These are phyloP conservation scores for Hylyphantes graminicola DNA, from an alignment of 1,140 invertebrate genomes.

Conservation along the genomic window DNA sequence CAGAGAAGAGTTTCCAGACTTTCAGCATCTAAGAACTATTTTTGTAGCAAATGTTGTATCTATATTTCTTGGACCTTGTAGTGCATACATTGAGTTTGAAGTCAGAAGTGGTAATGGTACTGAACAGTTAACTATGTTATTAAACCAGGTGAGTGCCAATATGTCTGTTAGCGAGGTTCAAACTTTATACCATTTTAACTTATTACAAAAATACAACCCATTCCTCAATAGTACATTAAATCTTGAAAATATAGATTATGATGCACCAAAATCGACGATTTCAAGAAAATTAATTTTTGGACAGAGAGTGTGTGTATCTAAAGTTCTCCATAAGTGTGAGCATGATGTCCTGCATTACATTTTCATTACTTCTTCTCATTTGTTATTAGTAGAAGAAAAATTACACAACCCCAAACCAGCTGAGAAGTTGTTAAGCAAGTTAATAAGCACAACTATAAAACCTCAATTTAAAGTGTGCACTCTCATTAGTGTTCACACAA, in stretches of 20 bases:
- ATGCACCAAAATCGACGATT: background rate
- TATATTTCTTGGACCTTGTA: conserved; percentile 29
- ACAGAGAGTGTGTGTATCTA: conserved; percentile 40
- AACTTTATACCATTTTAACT: conserved; percentile 12
- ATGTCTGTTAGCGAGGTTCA: conserved; percentile 6
- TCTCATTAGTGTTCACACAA: conserved; percentile 44
- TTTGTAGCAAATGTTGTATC: conserved; percentile 9
- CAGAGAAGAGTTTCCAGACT: conserved; percentile 22
- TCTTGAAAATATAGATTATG: conserved; percentile 22
- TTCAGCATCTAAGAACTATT: conserved; percentile 18
- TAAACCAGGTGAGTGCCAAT: background rate
- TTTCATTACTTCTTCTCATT: conserved; percentile 46
- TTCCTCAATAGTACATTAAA: conserved; percentile 27
- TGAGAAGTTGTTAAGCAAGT: no score
- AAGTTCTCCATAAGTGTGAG: conserved; percentile 45
- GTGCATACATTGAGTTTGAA: conserved; percentile 40
- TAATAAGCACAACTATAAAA: conserved; percentile 1
- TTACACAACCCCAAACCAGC: conserved; percentile 19
- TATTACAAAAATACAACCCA: conserved; percentile 20
- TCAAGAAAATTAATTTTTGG: conserved; percentile 44
- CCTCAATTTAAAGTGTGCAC: conserved; percentile 49
- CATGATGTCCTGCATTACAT: conserved; percentile 44
- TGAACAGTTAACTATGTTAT: conserved; percentile 32
- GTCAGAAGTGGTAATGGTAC: conserved; percentile 4
- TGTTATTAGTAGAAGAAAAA: conserved; percentile 46